These are phyloP conservation scores for Pseudomyrmex concolor DNA, from an alignment of 1,140 invertebrate species.

Conservation along the genomic window DNA sequence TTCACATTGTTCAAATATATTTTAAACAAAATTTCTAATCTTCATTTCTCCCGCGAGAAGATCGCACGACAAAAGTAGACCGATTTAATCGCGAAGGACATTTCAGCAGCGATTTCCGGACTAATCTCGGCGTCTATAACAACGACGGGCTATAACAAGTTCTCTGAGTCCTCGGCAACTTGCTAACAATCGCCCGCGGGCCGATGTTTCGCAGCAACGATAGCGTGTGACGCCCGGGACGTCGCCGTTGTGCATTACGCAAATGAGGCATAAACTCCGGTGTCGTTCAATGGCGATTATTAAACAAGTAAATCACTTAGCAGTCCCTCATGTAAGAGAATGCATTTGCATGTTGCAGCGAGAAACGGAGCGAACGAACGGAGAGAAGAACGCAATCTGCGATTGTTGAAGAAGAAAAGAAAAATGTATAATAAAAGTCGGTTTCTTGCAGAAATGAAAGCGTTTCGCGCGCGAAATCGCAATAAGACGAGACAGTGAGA, in stretches of 20 bases:
- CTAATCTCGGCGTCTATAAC: constrained; percentile 39
- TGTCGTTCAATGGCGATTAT: constrained; percentile 76
- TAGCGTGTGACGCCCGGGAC: constrained; percentile 37
- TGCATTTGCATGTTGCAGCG: constrained; percentile 65
- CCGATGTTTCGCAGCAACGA: constrained; percentile 34
- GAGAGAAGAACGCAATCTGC: not conserved
- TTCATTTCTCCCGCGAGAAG: too few species aligned
- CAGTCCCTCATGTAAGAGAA: constrained; percentile 55
- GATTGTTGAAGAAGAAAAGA: not conserved
- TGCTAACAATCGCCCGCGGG: constrained; percentile 76
- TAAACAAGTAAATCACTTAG: constrained; percentile 78
- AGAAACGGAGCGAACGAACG: not conserved
- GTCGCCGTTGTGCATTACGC: constrained; percentile 72
- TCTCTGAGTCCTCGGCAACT: constrained; percentile 54
- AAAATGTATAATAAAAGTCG: too few species aligned
- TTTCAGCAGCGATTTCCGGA: constrained; percentile 39
- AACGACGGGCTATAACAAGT: constrained; percentile 57
- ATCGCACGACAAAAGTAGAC: too few species aligned
- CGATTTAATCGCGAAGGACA: constrained; percentile 3
- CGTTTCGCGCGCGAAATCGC: too few species aligned
- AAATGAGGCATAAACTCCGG: constrained; percentile 78
- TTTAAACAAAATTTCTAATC: too few species aligned
- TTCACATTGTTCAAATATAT: constrained; percentile 14
- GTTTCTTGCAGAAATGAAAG: too few species aligned
- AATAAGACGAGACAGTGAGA: not conserved